Evolutionary conservation across 2,888 invertebrate species (phyloP), one percentile per base, ranked within the genome.

Genomic region (Thera britannica): DNA sequence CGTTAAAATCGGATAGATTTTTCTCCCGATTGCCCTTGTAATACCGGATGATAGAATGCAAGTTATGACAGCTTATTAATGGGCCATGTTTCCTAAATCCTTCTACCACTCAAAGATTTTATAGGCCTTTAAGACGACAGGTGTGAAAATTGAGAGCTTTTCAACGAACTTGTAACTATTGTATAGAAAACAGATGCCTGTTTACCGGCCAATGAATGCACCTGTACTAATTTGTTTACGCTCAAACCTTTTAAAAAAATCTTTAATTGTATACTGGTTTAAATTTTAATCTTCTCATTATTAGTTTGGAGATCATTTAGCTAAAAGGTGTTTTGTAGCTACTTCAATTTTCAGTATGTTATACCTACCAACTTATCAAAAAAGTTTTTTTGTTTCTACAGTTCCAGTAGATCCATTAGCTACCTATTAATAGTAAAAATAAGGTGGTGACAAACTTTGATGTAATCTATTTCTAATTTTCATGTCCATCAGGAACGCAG

Each of bases 81-180:
- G 56, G 57, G 44, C 44, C 56, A 38, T 49, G 34, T 51, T 58
- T 51, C 35, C 38, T 44, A 65, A 65, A 68, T 65, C 58, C 55
- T 51, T 68, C 48, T 57, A 51, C 11, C 60, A 61, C 58, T 57
- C 59, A 65, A 44, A 67, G 62, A 54, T 49, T 74, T 76, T 76
- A 55, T 62, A 65, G 67, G 64, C 60, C 65, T 62, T 48, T 67
- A 72, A 76, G 65, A 71, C 72, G 77, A 72, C 75, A 79, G 65
- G 76, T 80, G 77, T 70, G 62, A 79, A 80, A 75, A 78, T 77
- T 74, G 64, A 68, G 58, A 78, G 74, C 70, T 73, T 73, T 65
- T 41, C 57, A 67, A 73, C 58, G 51, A 41, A 4, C 41, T 2
- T 52, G 2, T 9, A 8, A 52, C 23, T 34, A 52, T 12, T 23